phyloP scores from a whole-genome alignment of 1,140 invertebrate genomes.

The Aradophagus sp. region DNA sequence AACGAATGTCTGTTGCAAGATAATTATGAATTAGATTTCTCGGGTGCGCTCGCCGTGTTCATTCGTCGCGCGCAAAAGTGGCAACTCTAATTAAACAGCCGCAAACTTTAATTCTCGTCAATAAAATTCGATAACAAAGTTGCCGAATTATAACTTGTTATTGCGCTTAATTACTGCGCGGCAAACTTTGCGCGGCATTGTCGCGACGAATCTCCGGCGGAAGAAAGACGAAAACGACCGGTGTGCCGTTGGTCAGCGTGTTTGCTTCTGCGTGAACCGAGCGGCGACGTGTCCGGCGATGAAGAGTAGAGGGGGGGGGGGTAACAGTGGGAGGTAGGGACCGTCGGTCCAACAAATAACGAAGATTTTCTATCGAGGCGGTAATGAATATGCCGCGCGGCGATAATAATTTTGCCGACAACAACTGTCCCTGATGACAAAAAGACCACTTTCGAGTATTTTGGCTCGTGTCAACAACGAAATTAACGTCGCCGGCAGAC shows the following conservation, averaged over 20 bases:
- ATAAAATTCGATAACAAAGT: conserved; percentile 44
- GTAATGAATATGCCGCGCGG: conserved; percentile 50
- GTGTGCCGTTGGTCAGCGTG: too few species aligned
- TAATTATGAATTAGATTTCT: conserved; percentile 55
- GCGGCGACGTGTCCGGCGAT: too few species aligned
- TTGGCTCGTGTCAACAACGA: conserved; percentile 59
- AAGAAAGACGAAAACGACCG: too few species aligned
- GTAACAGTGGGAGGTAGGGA: conserved; percentile 3
- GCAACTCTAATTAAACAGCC: conserved; percentile 42
- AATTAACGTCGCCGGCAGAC: conserved; percentile 55
- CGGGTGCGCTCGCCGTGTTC: conserved; percentile 17
- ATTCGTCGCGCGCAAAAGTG: conserved; percentile 11
- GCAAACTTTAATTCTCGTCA: conserved; percentile 39
- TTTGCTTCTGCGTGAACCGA: too few species aligned
- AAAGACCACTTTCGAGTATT: conserved; percentile 59
- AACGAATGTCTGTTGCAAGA: conserved; percentile 47
- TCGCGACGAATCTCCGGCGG: conserved; percentile 4
- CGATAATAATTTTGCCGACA: conserved; percentile 52
- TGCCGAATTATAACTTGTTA: conserved; percentile 28
- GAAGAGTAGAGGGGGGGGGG: too few species aligned
- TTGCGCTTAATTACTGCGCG: conserved; percentile 29
- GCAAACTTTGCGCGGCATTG: conserved; percentile 9
- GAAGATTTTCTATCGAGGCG: conserved; percentile 46
- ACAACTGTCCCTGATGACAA: conserved; percentile 58
- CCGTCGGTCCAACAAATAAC: conserved; percentile 19